Evolutionary conservation across 2,113 vertebrate genomes (phyloP), one percentile per base, ranked within the genome.

Genomic region (Gallinago media): DNA sequence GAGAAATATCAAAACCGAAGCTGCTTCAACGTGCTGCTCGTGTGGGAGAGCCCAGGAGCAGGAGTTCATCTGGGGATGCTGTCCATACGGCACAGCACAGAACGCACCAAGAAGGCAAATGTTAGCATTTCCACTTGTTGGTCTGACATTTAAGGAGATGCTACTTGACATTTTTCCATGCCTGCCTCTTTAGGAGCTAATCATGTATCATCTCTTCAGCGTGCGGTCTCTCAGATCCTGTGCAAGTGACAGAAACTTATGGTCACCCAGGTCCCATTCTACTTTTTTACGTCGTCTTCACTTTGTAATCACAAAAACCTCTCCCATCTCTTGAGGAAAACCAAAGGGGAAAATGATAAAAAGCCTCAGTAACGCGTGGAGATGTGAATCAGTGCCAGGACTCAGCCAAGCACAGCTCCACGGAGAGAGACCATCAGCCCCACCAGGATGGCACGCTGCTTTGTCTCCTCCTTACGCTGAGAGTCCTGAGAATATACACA

Each of bases 401-500:
- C 25, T 63, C 44, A 21, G 12, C 38, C 32, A 79, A 73, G 36
- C 38, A 59, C 34, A 74, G 12, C 27, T 82, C 21, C 15, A 36
- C 14, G 20, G 4, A 18, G 49, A 18, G 71, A 78, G 54, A 42
- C 2, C 6, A 58, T 15, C 12, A 62, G 19, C 44, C 56, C 40
- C 78, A 62, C 16, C 8, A 40, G 56, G 49, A 79, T 84, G 84
- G 81, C 65, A 81, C 16, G 74, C 70, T 85, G 44, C 58, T 85
- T 87, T 91, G 65, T 77, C 59, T 81, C 31, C 67, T 79, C 50
- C 55, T 73, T 65, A 59, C 74, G 67, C 34, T 11, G 44, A 73
- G 59, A 85, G 27, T 40, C 88, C 58, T 68, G 83, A 91, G 70
- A 58, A 80, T 63, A 85, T 73, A 90, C 88, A 81, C 83, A 96